Evolutionary conservation across 2,888 invertebrate genomes (phyloP).

Genomic region (Andrena fulva): DNA sequence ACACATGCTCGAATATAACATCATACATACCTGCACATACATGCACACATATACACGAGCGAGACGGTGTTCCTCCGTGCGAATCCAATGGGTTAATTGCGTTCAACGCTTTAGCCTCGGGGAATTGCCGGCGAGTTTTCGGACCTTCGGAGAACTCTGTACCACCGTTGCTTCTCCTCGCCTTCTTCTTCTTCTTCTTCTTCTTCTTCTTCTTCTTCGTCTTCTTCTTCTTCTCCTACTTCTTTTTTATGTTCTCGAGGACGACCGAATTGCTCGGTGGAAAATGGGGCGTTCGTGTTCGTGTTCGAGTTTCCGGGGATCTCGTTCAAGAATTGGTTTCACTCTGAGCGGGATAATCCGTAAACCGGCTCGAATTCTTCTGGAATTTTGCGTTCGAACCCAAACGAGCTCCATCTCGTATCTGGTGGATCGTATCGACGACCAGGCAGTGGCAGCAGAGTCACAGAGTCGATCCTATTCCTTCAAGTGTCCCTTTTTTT

Average conservation of each 20-base stretch:
- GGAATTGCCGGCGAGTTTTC: constrained; percentile 56
- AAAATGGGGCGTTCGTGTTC: constrained; percentile 34
- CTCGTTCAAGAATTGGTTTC: constrained; percentile 40
- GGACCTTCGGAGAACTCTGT: constrained; percentile 37
- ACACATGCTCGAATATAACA: not conserved
- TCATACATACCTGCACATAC: not conserved
- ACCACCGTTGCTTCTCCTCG: not conserved
- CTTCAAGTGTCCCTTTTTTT: not conserved
- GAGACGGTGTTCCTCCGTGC: constrained; percentile 23
- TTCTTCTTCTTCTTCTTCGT: not conserved
- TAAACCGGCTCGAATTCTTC: constrained; percentile 32
- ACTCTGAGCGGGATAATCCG: constrained; percentile 36
- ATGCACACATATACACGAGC: not conserved
- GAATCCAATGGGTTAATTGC: constrained; percentile 53
- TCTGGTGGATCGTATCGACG: not conserved
- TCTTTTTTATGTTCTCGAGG: not conserved
- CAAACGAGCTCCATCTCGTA: constrained; percentile 16
- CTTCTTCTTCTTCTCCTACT: not conserved
- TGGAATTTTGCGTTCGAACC: constrained; percentile 27
- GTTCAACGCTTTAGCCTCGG: constrained; percentile 45
- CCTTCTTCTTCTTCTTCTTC: no score
- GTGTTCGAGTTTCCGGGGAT: constrained; percentile 37
- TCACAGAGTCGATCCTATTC: not conserved
- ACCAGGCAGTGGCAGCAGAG: no score
- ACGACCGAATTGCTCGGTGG: constrained; percentile 30